Conservation (phyloP, 1,140 invertebrate genomes). For the Radopholus similis region DNA sequence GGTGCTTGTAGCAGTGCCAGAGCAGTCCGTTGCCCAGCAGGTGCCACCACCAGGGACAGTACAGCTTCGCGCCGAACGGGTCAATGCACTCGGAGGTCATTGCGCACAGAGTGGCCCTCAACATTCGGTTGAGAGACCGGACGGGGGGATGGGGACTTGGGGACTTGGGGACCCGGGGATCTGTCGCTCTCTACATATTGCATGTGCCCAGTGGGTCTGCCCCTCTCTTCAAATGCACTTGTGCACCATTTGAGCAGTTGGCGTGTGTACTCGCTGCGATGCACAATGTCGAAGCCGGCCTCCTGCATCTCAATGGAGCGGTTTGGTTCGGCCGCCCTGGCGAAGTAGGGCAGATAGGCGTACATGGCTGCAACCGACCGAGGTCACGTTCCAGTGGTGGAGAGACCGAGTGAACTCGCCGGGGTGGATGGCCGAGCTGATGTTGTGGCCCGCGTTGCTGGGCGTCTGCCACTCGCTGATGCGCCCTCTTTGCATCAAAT, state of each 20-base stretch:
- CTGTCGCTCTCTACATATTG: not conserved
- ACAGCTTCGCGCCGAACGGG: not conserved
- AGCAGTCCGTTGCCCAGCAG: too few species aligned
- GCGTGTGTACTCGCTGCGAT: conserved; percentile 1
- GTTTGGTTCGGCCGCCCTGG: not conserved
- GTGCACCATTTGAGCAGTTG: not conserved
- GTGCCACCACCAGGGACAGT: too few species aligned
- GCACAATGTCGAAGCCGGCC: not conserved
- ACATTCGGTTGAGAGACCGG: not conserved
- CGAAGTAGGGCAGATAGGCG: not conserved
- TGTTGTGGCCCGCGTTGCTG: not conserved
- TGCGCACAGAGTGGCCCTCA: not conserved
- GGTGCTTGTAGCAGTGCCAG: too few species aligned
- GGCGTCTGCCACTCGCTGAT: not conserved
- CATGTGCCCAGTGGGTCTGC: not conserved
- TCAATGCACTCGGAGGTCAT: not conserved
- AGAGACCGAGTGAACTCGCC: too few species aligned
- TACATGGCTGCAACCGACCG: not conserved
- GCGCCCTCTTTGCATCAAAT: not conserved
- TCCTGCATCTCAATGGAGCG: conserved; percentile 5
- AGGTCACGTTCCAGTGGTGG: too few species aligned
- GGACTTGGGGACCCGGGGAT: not conserved
- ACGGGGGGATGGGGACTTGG: not conserved
- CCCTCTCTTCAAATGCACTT: not conserved
- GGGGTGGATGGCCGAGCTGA: not conserved